Percentiles rank a stretch among this genome's conserved stretches.
Conservation (phyloP, 2,888 invertebrate genomes). For the Xylocampa areola region DNA sequence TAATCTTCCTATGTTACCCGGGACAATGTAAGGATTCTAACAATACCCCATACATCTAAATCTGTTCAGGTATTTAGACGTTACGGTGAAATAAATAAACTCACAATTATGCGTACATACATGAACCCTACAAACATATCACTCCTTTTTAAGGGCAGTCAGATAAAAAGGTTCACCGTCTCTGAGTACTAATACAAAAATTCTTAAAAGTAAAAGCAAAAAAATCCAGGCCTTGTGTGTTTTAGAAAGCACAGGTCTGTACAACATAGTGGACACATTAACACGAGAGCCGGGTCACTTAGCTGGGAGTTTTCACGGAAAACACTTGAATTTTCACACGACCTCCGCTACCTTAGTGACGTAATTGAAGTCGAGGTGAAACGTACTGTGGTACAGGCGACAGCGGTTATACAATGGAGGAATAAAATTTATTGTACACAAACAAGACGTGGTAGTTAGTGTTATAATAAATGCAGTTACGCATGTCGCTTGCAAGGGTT, state of each 20-base stretch:
- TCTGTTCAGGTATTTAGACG: too few relatives aligned
- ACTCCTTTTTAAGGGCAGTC: too few relatives aligned
- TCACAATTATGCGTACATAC: too few relatives aligned
- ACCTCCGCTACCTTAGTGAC: slow-evolving; percentile 52
- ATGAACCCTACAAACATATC: too few relatives aligned
- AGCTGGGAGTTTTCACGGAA: slow-evolving; percentile 54
- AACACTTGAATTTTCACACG: slow-evolving; percentile 58
- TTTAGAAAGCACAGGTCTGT: slow-evolving; percentile 43
- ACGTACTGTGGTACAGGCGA: slow-evolving; percentile 13
- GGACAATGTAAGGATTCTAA: too few relatives aligned
- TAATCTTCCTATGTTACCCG: too few relatives aligned
- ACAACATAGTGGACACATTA: slow-evolving; percentile 54
- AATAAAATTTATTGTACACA: too few relatives aligned
- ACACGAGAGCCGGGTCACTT: slow-evolving; percentile 40
- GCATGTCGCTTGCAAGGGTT: too few relatives aligned
- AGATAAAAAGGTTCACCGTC: slow-evolving; percentile 24
- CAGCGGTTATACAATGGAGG: slow-evolving; percentile 20
- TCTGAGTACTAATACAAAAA: slow-evolving; percentile 39
- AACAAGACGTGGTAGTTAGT: too few relatives aligned
- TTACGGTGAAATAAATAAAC: too few relatives aligned
- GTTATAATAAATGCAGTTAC: too few relatives aligned
- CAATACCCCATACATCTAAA: too few relatives aligned
- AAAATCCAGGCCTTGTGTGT: slow-evolving; percentile 39
- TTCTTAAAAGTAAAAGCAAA: slow-evolving; percentile 14
- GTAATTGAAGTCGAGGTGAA: slow-evolving; percentile 57